These are phyloP conservation scores for Eptesicus fuscus DNA, from an alignment of 2,113 vertebrate genomes.

Conservation along the genomic window DNA sequence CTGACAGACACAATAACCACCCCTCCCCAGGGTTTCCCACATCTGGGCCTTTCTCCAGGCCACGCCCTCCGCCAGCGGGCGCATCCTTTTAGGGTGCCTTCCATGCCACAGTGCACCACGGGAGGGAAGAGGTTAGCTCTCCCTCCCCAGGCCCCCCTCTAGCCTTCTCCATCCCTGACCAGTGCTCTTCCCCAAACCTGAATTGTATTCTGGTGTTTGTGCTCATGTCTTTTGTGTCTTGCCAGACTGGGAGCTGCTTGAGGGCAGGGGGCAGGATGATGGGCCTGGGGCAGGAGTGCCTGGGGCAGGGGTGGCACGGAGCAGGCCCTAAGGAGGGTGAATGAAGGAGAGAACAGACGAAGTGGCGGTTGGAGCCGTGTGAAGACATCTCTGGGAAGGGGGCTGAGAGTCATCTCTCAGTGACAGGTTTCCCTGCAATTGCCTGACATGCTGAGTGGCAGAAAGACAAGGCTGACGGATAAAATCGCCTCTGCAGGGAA, in stretches of 20 bases:
- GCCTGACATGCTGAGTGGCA: conserved; percentile 49
- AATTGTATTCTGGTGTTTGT: background rate
- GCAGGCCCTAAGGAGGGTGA: background rate
- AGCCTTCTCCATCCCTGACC: background rate
- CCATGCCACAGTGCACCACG: rapidly evolving
- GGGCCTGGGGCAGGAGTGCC: background rate
- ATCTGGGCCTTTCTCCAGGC: background rate
- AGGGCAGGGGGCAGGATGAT: background rate
- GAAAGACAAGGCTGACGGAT: background rate
- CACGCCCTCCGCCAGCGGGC: background rate
- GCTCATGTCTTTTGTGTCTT: background rate
- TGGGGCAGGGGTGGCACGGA: background rate
- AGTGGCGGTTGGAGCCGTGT: background rate
- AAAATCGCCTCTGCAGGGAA: background rate
- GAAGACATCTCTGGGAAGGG: background rate
- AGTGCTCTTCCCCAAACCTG: background rate
- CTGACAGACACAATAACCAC: background rate
- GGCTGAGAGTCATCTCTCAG: conserved; percentile 5
- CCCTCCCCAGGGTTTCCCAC: background rate
- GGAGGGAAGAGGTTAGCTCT: background rate
- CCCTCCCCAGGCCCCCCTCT: background rate
- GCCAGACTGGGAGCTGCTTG: background rate
- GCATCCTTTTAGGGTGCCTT: background rate
- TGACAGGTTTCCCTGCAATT: conserved; percentile 50
- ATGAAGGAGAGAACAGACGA: background rate